Percentiles rank a stretch among this genome's conserved stretches.
Evolutionary conservation across 2,797 vertebrate species (phyloP).

Genomic region (Tadarida brasiliensis): DNA sequence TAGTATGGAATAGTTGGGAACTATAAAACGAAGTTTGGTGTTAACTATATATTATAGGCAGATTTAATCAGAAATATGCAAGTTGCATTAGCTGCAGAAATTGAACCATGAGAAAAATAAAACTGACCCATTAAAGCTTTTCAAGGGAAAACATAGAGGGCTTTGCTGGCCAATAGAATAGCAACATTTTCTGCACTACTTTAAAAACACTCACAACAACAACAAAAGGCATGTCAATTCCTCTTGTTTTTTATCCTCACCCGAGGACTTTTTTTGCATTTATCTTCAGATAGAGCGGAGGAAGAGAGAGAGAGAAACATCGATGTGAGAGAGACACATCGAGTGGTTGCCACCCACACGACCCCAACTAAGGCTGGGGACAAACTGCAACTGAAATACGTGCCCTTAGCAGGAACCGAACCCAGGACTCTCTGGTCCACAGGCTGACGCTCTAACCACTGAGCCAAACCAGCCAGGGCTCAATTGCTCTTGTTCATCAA

Average conservation of each 20-base stretch:
- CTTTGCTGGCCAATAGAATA: not conserved
- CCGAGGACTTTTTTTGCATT: no score
- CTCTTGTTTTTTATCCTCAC: no score
- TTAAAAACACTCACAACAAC: not conserved
- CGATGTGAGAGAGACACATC: no score
- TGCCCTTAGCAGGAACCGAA: no score
- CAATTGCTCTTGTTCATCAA: constrained; percentile 45
- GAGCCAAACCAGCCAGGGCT: no score
- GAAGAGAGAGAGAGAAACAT: no score
- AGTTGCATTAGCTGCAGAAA: constrained; percentile 11
- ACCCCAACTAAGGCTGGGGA: no score
- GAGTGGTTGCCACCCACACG: no score
- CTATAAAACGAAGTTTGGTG: constrained; percentile 41
- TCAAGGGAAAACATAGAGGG: not conserved
- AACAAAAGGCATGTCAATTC: constrained; percentile 28
- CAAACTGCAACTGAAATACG: no score
- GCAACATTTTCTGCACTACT: not conserved
- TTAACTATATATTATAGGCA: not conserved
- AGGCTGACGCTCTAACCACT: no score
- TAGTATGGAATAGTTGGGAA: not conserved
- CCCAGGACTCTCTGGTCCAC: no score
- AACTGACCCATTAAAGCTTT: not conserved
- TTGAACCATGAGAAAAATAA: constrained; percentile 16
- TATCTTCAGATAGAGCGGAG: no score
- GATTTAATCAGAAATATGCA: constrained; percentile 60